phyloP scores from a whole-genome alignment of 1,140 invertebrate species.

The Bombus superbus region DNA sequence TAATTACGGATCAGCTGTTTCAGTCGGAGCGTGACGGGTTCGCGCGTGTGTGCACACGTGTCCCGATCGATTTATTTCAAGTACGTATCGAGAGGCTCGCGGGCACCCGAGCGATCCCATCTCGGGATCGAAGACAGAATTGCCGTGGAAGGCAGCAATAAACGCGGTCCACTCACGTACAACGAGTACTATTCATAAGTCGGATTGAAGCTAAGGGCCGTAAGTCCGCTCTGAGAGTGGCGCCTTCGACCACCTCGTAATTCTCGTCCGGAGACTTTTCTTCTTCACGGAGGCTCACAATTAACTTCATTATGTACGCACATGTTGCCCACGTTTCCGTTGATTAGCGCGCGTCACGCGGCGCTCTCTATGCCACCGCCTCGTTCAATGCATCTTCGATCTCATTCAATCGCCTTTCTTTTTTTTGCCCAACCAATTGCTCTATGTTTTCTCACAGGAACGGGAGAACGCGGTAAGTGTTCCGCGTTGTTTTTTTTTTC shows the following conservation, averaged over 20 bases:
- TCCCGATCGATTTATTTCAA: conserved; percentile 61
- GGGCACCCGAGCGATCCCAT: conserved; percentile 18
- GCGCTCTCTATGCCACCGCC: neutral
- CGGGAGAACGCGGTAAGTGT: neutral
- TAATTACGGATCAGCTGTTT: conserved; percentile 54
- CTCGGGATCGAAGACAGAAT: conserved; percentile 55
- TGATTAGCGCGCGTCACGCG: conserved; percentile 35
- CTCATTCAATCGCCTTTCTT: neutral
- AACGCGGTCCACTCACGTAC: conserved; percentile 48
- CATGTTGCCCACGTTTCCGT: conserved; percentile 32
- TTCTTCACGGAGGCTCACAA: conserved; percentile 45
- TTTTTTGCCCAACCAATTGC: neutral
- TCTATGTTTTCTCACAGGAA: neutral
- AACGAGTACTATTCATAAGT: conserved; percentile 68
- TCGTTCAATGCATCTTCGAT: conserved; percentile 14
- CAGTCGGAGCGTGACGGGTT: conserved; percentile 55
- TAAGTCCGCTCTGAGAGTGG: conserved; percentile 13
- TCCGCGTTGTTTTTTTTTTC: neutral
- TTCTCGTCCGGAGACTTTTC: conserved; percentile 41
- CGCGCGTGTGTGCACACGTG: conserved; percentile 26
- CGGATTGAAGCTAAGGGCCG: conserved; percentile 23
- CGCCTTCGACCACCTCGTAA: conserved; percentile 58
- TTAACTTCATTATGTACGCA: conserved; percentile 37
- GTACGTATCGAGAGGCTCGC: conserved; percentile 19
- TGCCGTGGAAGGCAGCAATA: conserved; percentile 50